These are phyloP conservation scores for Mustela lutreola DNA, from an alignment of 2,113 vertebrate species.

Conservation along the genomic window DNA sequence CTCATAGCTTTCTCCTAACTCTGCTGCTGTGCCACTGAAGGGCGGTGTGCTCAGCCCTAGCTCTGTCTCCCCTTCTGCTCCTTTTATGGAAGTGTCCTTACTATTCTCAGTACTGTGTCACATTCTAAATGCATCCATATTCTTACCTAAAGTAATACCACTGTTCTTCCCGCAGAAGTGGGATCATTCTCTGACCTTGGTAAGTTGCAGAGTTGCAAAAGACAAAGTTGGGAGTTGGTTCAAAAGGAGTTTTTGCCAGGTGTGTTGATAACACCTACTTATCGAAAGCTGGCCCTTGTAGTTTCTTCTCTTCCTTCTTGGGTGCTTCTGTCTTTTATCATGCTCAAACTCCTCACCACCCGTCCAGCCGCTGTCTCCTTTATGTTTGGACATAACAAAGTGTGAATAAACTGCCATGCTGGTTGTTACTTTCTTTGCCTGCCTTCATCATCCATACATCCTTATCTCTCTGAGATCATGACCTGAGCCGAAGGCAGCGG, in stretches of 20 bases:
- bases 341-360: not conserved
- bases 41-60: no score
- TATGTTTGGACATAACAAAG: not conserved
- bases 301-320: not conserved
- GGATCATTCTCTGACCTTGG: not conserved
- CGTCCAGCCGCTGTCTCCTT: not conserved
- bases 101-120: not conserved
- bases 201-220: not conserved
- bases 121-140: not conserved
- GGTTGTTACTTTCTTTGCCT: not conserved
- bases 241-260: not conserved
- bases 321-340: not conserved
- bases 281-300: not conserved
- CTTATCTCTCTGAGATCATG: not conserved
- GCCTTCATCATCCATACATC: not conserved
- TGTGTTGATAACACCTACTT: not conserved
- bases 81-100: conserved; percentile 27
- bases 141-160: not conserved
- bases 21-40: rapidly evolving
- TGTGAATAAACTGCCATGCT: not conserved
- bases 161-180: not conserved
- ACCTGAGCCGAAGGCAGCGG: no score
- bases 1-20: not conserved
- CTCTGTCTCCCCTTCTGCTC: not conserved
- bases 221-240: conserved; percentile 7